These are phyloP conservation scores for Augochlora pura DNA, from an alignment of 1,140 invertebrate species.

Conservation along the genomic window DNA sequence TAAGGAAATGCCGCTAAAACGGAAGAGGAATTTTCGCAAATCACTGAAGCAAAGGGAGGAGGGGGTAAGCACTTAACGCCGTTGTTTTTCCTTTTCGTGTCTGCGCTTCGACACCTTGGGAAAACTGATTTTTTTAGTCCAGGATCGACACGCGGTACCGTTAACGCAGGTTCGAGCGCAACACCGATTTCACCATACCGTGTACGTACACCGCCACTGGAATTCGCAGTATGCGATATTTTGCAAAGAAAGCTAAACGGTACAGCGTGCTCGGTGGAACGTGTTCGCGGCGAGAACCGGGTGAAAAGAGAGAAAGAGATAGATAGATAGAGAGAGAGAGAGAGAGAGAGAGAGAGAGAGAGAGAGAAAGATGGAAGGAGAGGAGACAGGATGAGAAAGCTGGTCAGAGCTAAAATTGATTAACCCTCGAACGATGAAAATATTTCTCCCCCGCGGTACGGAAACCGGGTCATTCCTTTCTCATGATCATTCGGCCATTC, in stretches of 20 bases:
- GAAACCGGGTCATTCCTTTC: neutral
- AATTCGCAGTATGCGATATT: conserved; percentile 31
- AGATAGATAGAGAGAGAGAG: too few species aligned
- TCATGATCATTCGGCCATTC: neutral
- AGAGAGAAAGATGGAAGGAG: too few species aligned
- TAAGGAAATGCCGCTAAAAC: too few species aligned
- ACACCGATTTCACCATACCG: conserved; percentile 10
- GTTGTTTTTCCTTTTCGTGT: neutral
- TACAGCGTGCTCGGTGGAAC: conserved; percentile 8
- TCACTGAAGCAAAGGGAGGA: too few species aligned
- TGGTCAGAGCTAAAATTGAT: conserved; percentile 27
- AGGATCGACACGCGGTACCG: neutral
- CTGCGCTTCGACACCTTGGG: neutral
- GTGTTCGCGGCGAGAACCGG: neutral
- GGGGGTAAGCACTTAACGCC: neutral
- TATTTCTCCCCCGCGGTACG: neutral
- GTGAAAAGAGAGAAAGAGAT: neutral
- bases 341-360: too few species aligned
- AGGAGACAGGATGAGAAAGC: conserved; percentile 3
- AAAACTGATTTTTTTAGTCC: neutral
- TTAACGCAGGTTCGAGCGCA: conserved; percentile 8
- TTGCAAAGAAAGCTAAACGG: conserved; percentile 35
- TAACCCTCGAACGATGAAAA: conserved; percentile 5
- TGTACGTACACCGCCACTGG: conserved; percentile 13
- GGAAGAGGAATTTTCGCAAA: too few species aligned